Conservation (phyloP, 2,797 vertebrate species). For the Lateolabrax maculatus region DNA sequence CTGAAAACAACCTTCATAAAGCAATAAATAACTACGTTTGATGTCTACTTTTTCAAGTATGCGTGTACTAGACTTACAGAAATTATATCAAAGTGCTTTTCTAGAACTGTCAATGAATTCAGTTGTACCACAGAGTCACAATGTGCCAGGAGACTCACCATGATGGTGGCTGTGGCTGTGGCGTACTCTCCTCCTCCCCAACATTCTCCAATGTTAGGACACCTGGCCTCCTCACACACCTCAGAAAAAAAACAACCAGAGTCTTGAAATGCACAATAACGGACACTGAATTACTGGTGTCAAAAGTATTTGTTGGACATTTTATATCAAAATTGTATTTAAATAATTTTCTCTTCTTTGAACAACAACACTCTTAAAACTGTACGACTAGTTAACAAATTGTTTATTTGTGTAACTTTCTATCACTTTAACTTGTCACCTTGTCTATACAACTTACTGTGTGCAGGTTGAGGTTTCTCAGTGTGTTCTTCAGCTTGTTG, state of each 20-base stretch:
- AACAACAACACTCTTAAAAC: background rate
- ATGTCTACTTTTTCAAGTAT: background rate
- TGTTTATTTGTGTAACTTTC: too few relatives aligned
- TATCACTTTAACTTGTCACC: background rate
- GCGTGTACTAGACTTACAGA: background rate
- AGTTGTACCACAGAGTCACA: background rate
- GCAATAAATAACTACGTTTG: background rate
- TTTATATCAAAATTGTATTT: background rate
- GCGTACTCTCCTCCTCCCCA: conserved; percentile 96
- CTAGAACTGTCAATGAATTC: background rate
- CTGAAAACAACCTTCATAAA: background rate
- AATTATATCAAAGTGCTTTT: background rate
- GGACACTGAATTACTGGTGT: background rate
- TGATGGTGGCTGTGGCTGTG: conserved; percentile 97
- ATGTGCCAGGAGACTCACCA: conserved; percentile 86
- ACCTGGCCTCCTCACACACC: conserved; percentile 98
- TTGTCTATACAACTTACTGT: conserved; percentile 87
- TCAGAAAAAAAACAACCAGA: conserved; percentile 62
- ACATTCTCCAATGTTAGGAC: conserved; percentile 98
- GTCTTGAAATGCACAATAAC: background rate
- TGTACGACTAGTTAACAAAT: background rate
- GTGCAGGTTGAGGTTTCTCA: conserved; percentile 95
- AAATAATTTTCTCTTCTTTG: background rate
- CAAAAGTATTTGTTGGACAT: background rate
- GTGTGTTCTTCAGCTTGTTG: conserved; percentile 93